These are phyloP conservation scores for Volucella inanis DNA, from an alignment of 2,888 invertebrate genomes.

Conservation along the genomic window DNA sequence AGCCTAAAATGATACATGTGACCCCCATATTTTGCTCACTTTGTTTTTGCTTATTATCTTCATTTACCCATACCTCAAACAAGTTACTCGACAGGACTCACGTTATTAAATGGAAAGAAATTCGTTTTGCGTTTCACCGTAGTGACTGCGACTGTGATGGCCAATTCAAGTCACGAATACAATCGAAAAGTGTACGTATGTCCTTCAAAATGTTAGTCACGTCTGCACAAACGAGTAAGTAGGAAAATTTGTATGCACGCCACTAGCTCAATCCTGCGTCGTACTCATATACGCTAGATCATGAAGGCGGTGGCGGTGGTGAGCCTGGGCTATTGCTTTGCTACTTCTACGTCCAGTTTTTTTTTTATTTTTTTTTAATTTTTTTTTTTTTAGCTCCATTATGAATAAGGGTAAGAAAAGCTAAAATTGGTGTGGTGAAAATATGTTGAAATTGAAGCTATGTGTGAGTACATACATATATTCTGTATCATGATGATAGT, in stretches of 20 bases:
- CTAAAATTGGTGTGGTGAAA: conserved; percentile 55
- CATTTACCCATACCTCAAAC: conserved; percentile 7
- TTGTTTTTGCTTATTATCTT: conserved; percentile 10
- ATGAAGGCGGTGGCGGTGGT: conserved; percentile 34
- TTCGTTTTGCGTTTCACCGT: conserved; percentile 47
- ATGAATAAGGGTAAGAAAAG: conserved; percentile 59
- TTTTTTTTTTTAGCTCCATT: conserved; percentile 47
- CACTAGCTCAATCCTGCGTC: conserved; percentile 61
- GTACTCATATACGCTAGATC: conserved; percentile 18
- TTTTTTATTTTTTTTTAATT: conserved; percentile 31
- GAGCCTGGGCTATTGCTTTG: neutral
- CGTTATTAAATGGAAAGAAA: conserved; percentile 66
- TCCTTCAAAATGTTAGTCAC: conserved; percentile 75
- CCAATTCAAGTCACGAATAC: conserved; percentile 73
- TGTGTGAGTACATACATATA: neutral
- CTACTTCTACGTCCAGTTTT: conserved; percentile 35
- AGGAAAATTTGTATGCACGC: conserved; percentile 65
- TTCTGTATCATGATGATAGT: conserved; percentile 24
- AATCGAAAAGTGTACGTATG: conserved; percentile 75
- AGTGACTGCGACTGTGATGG: conserved; percentile 34
- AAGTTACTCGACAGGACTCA: conserved; percentile 38
- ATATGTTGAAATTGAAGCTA: conserved; percentile 46
- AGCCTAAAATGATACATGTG: conserved; percentile 73
- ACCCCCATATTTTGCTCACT: conserved; percentile 34
- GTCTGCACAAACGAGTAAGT: conserved; percentile 65